Base-by-base conservation (phyloP, 2,888 invertebrate species). In the Apamea anceps region DNA sequence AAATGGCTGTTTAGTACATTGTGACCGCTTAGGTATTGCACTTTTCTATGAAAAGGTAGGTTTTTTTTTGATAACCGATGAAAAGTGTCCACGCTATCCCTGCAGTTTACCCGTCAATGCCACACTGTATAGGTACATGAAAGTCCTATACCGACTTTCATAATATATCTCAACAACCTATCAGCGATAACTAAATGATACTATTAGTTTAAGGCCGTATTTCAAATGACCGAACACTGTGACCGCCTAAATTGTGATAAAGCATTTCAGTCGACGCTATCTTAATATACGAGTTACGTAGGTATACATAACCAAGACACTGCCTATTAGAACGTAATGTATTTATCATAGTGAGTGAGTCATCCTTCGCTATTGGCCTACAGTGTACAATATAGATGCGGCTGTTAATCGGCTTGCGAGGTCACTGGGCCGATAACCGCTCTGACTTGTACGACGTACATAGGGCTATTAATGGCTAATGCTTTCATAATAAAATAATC, bases 311-410 rank as follows among this genome's bases (percentile, higher is more conserved):
- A 65, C 45, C 72, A 73, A 77, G 73, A 84, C 73, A 75, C 66
- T 63, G 66, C 45, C 71, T 78, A 84, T 85, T 75, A 87, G 73
- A 80, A 54, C 63, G 54, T 80, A 75, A 87, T 78, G 74, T 82
- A 85, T 89, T 84, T 81, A 89, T 89, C 87, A 80, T 80, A 85
- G 79, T 75, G 79, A 78, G 68, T 78, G 85, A 87, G 87, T 87
- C 85, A 87, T 81, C 75, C 63, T 45, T 71, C 65, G 63, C 57
- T 76, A 81, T 80, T 84, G 79, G 75, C 77, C 62, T 28, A 77
- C 79, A 85, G 70, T 82, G 75, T 80, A 83, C 75, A 79, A 72
- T 57, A 77, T 79, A 79, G 75, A 82, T 73, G 80, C 63, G 72
- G 78, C 63, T 77, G 81, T 81, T 85, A 89, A 80, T 88, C 77